phyloP scores from a whole-genome alignment of 2,797 vertebrate species.

The Acrossocheilus fasciatus region DNA sequence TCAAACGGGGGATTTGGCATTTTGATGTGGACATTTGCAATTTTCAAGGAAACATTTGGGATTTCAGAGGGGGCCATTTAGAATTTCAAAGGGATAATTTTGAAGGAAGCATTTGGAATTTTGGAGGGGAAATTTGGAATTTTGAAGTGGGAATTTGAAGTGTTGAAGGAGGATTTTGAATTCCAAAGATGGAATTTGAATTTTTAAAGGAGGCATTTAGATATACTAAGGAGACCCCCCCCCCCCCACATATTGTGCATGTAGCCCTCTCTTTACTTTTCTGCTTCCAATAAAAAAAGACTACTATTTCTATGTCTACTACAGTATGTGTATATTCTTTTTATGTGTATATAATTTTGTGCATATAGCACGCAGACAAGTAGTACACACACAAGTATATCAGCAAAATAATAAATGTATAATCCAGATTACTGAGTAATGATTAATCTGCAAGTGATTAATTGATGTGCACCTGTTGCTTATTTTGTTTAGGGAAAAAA shows the following conservation, averaged over 20 bases:
- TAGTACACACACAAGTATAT: not conserved
- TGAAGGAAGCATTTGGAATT: not conserved
- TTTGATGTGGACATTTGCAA: not conserved
- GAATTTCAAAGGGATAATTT: not conserved
- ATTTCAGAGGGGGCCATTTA: not conserved
- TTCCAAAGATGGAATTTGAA: not conserved
- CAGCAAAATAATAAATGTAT: not conserved
- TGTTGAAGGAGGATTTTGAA: not conserved
- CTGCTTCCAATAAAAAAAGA: not conserved
- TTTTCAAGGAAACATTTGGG: not conserved
- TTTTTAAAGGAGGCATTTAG: not conserved
- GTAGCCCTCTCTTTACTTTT: not conserved
- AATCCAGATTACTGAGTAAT: not conserved
- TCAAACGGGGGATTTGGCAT: not conserved
- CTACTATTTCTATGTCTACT: not conserved
- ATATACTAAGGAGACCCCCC: not conserved
- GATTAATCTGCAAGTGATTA: not conserved
- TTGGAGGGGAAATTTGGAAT: not conserved
- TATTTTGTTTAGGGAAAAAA: not conserved
- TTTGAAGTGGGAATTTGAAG: not conserved
- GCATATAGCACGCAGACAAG: not conserved
- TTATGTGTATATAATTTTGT: not conserved
- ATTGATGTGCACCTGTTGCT: not conserved
- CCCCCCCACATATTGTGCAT: not conserved
- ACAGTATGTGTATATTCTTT: not conserved